Evolutionary conservation across 1,140 invertebrate species (phyloP), one percentile per base, ranked within the genome.

Genomic region (Philotrypesis tridentata): DNA sequence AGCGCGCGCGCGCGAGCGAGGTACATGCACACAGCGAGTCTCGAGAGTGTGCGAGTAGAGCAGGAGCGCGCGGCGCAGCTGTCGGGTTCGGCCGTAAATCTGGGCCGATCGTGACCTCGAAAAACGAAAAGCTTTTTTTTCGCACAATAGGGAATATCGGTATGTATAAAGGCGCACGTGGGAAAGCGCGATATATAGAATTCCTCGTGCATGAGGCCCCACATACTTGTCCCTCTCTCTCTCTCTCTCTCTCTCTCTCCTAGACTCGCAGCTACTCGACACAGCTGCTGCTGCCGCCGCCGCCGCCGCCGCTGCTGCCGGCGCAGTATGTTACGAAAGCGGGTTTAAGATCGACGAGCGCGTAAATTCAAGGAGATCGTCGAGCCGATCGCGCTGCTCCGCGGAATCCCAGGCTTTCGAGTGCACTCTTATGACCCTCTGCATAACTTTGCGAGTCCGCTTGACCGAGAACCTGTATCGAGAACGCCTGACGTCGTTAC

Each of bases 381-480:
- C 84, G 83, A 79, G 83, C 82, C 85, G 85, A 86, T 86, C 85
- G 86, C 80, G 77, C 71, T 82, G 83, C 83, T 83, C 73, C 77
- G 82, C 83, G 87, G 88, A 88, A 88, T 89, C 86, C 88, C 87
- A 85, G 83, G 87, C 86, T 86, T 86, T 85, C 88, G 83, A 87
- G 84, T 85, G 84, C 87, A 84, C 87, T 89, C 87, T 87, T 89
- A 87, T 90, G 89, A 89, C 88, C 89, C 80, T 87, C 87, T 89
- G 87, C 89, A 90, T 91, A 90, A 90, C 89, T 89, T 88, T 85
- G 86, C 84, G 85, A 87, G 88, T 87, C 87, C 88, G 88, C 86
- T 90, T 92, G 90, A 92, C 90, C 91, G 90, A 91, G 88, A 91
- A 89, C 87, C 85, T 86, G 87, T 88, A 90, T 92, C 87, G 89